Evolutionary conservation across 2,888 invertebrate species (phyloP), one percentile per base, ranked within the genome.

Genomic region (Idaea biselata): DNA sequence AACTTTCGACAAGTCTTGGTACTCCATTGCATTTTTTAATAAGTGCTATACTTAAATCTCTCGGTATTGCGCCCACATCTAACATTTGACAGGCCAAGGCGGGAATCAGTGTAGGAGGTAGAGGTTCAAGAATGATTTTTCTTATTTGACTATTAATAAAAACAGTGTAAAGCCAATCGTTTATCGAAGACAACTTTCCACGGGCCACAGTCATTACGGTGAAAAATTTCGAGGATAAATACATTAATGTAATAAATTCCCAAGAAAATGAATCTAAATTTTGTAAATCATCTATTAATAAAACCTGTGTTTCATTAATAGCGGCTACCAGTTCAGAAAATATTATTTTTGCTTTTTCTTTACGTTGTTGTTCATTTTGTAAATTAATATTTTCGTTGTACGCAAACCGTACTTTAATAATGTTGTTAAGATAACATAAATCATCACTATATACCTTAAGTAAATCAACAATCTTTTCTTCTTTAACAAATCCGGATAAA

Each of bases 21-120:
- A 88, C 78, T 32, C 93, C 93, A 68, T 89, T 87, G 70, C 93
- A 93, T 77, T 89, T 92, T 56, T 74, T 72, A 65, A 72, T 77
- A 1, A 93, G 80, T 53, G 93, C 89, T 77, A 86, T 83, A 64
- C 93, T 90, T 60, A 95, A 80, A 63, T 93, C 91, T 58, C 77
- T 79, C 0, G 94, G 91, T 18, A 95, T 93, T 0, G 93, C 95
- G 59, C 87, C 81, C 0, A 94, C 94, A 59, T 94, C 92, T 67
- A 95, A 82, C 73, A 94, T 89, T 82, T 94, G 94, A 69, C 95
- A 95, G 32, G 94, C 93, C 32, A 95, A 82, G 31, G 93, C 81
- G 0, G 93, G 82, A 58, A 94, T 83, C 79, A 86, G 86, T 2
- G 78, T 70, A 0, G 80, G 63, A 25, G 84, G 72, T 61, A 95